Percentiles rank a stretch among this genome's conserved stretches.
phyloP scores from a whole-genome alignment of 2,888 invertebrate species.

The Drosophila yooni region DNA sequence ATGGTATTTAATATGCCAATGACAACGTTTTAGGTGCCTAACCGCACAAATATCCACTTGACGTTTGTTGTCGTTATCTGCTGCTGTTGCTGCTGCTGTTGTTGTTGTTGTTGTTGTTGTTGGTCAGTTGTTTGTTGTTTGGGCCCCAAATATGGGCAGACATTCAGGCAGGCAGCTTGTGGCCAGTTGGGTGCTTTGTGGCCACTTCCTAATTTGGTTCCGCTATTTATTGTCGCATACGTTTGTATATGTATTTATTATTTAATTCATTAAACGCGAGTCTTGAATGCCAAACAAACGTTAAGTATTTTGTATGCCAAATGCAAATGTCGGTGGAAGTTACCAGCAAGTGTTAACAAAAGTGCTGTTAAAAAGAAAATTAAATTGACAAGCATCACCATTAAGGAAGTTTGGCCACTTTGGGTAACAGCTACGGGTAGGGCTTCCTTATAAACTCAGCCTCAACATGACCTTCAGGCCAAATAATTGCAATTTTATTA shows the following conservation, averaged over 20 bases:
- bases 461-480: constrained; percentile 66
- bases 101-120: constrained; percentile 10
- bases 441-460: constrained; percentile 53
- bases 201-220: constrained; percentile 79
- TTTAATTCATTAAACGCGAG: constrained; percentile 63
- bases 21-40: constrained; percentile 56
- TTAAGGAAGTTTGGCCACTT: constrained; percentile 60
- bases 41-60: constrained; percentile 61
- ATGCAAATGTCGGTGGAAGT: constrained; percentile 66
- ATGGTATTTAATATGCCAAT: constrained; percentile 67
- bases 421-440: constrained; percentile 19
- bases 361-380: constrained; percentile 50
- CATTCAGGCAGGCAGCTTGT: constrained; percentile 19
- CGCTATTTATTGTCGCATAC: constrained; percentile 67
- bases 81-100: not conserved
- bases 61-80: constrained; percentile 26
- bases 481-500: constrained; percentile 21
- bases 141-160: constrained; percentile 59
- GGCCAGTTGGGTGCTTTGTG: constrained; percentile 52
- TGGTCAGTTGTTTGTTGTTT: constrained; percentile 17
- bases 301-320: constrained; percentile 73
- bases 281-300: constrained; percentile 66
- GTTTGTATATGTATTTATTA: constrained; percentile 63
- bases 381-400: constrained; percentile 68
- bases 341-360: constrained; percentile 32